A percentile compares a stretch with the other conserved stretches of the same genome.
Evolutionary conservation across 2,797 vertebrate genomes (phyloP).

Genomic region (Nyctalus aviator): DNA sequence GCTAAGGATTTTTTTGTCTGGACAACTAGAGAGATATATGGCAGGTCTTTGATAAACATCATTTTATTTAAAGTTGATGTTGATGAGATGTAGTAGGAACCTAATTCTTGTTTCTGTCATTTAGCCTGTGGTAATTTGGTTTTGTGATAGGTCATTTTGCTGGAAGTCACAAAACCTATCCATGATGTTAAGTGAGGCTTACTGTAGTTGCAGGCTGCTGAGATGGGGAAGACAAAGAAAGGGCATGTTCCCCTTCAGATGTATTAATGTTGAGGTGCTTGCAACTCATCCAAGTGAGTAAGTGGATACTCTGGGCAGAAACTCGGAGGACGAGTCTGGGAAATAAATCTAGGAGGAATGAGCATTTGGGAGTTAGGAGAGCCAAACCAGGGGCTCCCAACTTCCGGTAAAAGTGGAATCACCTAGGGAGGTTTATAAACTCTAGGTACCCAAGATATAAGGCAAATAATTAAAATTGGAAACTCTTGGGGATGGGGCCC

Average conservation of each 20-base stretch:
- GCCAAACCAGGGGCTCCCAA: not conserved
- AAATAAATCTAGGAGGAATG: not conserved
- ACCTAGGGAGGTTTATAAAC: not conserved
- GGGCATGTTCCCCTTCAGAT: not conserved
- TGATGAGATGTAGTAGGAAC: not conserved
- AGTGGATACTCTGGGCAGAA: not conserved
- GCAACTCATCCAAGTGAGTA: not conserved
- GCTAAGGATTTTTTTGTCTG: not conserved
- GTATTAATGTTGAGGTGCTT: not conserved
- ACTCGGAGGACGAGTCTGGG: not conserved
- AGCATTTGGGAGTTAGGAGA: not conserved
- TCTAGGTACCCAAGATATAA: not conserved
- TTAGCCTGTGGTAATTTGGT: not conserved
- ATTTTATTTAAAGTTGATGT: not conserved
- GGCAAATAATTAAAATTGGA: not conserved
- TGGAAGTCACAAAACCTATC: not conserved
- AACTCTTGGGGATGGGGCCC: not conserved
- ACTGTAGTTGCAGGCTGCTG: not conserved
- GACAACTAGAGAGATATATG: not conserved
- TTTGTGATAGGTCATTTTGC: not conserved
- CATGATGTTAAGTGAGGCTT: not conserved
- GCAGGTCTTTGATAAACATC: not conserved
- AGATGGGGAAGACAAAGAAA: not conserved
- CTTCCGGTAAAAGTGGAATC: not conserved
- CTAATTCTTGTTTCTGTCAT: not conserved